Conservation (phyloP, 1,140 invertebrate genomes). For the Aphaenogaster floridana region DNA sequence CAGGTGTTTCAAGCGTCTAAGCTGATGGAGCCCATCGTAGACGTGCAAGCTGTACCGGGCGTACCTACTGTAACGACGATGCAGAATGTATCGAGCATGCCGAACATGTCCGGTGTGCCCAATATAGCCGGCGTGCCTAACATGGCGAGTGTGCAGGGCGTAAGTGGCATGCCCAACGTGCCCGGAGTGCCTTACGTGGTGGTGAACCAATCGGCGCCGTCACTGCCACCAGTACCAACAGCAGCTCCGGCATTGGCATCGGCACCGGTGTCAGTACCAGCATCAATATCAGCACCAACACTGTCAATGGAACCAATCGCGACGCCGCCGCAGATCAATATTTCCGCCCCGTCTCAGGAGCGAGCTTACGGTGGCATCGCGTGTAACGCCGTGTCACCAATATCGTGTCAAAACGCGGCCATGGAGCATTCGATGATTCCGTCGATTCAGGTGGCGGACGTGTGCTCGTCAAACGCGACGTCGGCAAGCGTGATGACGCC, state of each 20-base stretch:
- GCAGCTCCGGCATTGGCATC: not conserved
- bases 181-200: slow-evolving; percentile 72
- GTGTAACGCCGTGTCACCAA: slow-evolving; percentile 73
- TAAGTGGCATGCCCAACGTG: slow-evolving; percentile 90
- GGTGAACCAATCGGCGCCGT: slow-evolving; percentile 40
- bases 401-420: slow-evolving; percentile 66
- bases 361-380: slow-evolving; percentile 72
- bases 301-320: slow-evolving; percentile 57
- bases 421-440: slow-evolving; percentile 69
- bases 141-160: slow-evolving; percentile 79
- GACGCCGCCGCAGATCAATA: slow-evolving; percentile 71
- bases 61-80: slow-evolving; percentile 83
- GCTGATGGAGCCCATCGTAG: slow-evolving; percentile 91
- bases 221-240: not conserved
- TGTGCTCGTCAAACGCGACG: slow-evolving; percentile 65
- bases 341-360: slow-evolving; percentile 71
- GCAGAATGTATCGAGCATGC: slow-evolving; percentile 81
- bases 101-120: slow-evolving; percentile 65
- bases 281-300: slow-evolving; percentile 19
- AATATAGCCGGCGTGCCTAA: slow-evolving; percentile 81
- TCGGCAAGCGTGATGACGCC: slow-evolving; percentile 63
- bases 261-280: not conserved
- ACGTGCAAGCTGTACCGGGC: slow-evolving; percentile 83
- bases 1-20: slow-evolving; percentile 94
- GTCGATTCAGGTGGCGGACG: slow-evolving; percentile 72